Evolutionary conservation across 1,140 invertebrate genomes (phyloP).

Genomic region (Aphidius gifuensis): DNA sequence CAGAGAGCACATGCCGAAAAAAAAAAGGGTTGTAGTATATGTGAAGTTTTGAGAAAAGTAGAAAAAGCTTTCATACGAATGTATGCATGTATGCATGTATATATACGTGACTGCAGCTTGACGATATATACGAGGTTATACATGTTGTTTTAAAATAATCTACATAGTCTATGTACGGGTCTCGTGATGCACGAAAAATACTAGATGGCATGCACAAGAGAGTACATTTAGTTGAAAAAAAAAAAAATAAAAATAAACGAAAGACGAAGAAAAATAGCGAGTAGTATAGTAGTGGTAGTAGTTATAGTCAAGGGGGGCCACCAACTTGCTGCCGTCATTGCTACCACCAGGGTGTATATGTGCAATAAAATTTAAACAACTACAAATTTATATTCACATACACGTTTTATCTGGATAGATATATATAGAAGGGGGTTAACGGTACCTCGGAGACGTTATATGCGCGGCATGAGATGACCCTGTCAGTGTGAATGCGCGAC

Average conservation of each 20-base stretch:
- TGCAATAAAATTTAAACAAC: neutral
- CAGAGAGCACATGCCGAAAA: slow-evolving; percentile 30
- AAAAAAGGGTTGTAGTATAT: neutral
- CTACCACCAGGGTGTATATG: neutral
- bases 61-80: too few species aligned
- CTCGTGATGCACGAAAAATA: slow-evolving; percentile 16
- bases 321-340: neutral
- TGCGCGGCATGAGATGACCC: slow-evolving; percentile 49
- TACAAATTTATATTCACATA: neutral
- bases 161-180: slow-evolving; percentile 6
- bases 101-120: slow-evolving; percentile 10
- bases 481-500: slow-evolving; percentile 52
- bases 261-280: too few species aligned
- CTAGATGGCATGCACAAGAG: slow-evolving; percentile 1
- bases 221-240: too few species aligned
- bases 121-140: neutral
- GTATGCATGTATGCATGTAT: neutral
- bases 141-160: slow-evolving; percentile 14
- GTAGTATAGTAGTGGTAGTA: too few species aligned
- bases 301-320: neutral
- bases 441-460: slow-evolving; percentile 28
- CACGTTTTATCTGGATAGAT: neutral
- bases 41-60: slow-evolving; percentile 1
- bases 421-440: slow-evolving; percentile 4
- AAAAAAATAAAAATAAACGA: too few species aligned